Conservation (phyloP, 1,140 invertebrate species). For the Leptestheria dahalacensis region DNA sequence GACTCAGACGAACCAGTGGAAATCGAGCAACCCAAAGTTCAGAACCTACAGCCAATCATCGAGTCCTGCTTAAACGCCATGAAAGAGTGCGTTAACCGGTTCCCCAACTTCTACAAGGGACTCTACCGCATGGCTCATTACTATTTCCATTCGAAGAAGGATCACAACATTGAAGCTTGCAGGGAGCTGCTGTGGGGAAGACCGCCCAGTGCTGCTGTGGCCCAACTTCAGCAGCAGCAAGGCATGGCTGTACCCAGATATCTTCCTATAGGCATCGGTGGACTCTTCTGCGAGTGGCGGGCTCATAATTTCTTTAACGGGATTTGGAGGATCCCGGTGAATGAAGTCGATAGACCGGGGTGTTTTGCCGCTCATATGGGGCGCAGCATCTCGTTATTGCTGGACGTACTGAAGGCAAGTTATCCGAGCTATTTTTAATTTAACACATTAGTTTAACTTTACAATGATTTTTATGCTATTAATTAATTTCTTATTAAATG, state of each 20-base stretch:
- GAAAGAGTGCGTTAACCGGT: slow-evolving; percentile 65
- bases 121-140: slow-evolving; percentile 72
- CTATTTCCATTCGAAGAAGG: slow-evolving; percentile 54
- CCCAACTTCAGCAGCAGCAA: neutral
- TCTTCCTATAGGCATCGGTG: slow-evolving; percentile 46
- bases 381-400: slow-evolving; percentile 57
- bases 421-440: too few species aligned
- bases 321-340: slow-evolving; percentile 76
- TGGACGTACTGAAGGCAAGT: slow-evolving; percentile 48
- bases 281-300: slow-evolving; percentile 63
- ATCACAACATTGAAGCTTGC: slow-evolving; percentile 48
- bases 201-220: slow-evolving; percentile 21
- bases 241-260: slow-evolving; percentile 30
- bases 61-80: slow-evolving; percentile 53
- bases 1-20: neutral
- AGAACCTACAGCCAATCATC: slow-evolving; percentile 15
- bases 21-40: neutral
- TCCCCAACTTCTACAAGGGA: slow-evolving; percentile 84
- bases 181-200: slow-evolving; percentile 52
- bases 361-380: slow-evolving; percentile 84
- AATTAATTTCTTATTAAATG: too few species aligned
- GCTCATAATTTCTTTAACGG: slow-evolving; percentile 37
- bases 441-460: too few species aligned
- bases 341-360: slow-evolving; percentile 79
- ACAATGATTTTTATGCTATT: too few species aligned